phyloP scores from a whole-genome alignment of 1,140 invertebrate species.

The Metopolophium dirhodum region DNA sequence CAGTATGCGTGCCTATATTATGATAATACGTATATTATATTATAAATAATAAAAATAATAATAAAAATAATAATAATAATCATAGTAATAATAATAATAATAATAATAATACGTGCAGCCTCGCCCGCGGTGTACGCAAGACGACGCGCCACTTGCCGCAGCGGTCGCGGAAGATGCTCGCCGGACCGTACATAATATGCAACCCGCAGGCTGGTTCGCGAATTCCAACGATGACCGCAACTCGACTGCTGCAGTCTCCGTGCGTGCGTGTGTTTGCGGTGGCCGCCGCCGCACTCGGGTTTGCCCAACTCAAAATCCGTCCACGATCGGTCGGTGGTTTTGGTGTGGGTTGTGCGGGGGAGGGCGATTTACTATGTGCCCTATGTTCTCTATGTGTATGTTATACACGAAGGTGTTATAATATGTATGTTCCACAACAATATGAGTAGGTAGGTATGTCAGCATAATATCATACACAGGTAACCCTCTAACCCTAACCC shows the following conservation, averaged over 20 bases:
- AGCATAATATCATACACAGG: too few relatives aligned
- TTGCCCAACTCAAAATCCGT: background rate
- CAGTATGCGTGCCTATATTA: background rate
- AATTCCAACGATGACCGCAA: background rate
- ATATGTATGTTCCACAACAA: too few relatives aligned
- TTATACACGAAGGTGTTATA: background rate
- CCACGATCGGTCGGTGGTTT: too few relatives aligned
- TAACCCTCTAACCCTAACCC: too few relatives aligned
- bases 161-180: background rate
- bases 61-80: too few relatives aligned
- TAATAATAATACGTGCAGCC: background rate
- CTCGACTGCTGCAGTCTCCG: background rate
- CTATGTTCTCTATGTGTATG: background rate
- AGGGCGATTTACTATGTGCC: background rate
- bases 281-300: background rate
- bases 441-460: too few relatives aligned
- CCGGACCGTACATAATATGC: background rate
- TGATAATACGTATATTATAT: background rate
- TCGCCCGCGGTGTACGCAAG: background rate
- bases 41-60: background rate
- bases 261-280: background rate
- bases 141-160: background rate
- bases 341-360: background rate
- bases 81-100: background rate
- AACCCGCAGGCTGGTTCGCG: background rate